Evolutionary conservation across 2,113 vertebrate genomes (phyloP), one percentile per base, ranked within the genome.

Genomic region (Cinclus cinclus): DNA sequence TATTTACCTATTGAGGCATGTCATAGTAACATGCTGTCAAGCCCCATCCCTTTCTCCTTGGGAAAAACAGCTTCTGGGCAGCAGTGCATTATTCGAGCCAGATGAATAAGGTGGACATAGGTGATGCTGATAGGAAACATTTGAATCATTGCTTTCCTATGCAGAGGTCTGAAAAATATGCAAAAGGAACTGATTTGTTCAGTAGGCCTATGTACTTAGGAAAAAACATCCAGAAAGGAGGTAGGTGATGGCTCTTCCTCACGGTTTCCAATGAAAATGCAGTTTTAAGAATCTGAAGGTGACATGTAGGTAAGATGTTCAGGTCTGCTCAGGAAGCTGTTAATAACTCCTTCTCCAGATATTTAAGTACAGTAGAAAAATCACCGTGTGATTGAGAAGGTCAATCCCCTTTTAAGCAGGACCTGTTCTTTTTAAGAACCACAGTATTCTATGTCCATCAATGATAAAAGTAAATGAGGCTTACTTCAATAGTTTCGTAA

Each of bases 161-260:
- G 30, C 44, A 63, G 25, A 30, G 33, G 49, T 33, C 64, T n/a
- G 64, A 50, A 60, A 77, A 77, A 55, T 15, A 18, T 15, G 16
- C 78, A 23, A 12, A 69, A 16, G 31, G 15, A 67, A 6, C 37
- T 22, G 10, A 9, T 59, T 46, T 3, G 2, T 37, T 74, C 37
- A 33, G 1, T 17, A 41, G 46, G 8, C 11, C 52, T 18, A 0
- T 18, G 5, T 13, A 2, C 25, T 44, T 27, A 30, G 58, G 59
- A 69, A 84, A 30, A 35, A 69, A 10, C 7, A 77, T 13, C 21
- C 59, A 67, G 82, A 41, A 15, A 35, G 31, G 47, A 59, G 18
- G 22, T 0, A 11, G 3, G 7, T 46, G 20, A 16, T 73, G 10
- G 13, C 14, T 68, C 28, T 79, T 64, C 58, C 21, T 77, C 46